Conservation (phyloP, 2,888 invertebrate genomes). For the Zaprionus lineosus region DNA sequence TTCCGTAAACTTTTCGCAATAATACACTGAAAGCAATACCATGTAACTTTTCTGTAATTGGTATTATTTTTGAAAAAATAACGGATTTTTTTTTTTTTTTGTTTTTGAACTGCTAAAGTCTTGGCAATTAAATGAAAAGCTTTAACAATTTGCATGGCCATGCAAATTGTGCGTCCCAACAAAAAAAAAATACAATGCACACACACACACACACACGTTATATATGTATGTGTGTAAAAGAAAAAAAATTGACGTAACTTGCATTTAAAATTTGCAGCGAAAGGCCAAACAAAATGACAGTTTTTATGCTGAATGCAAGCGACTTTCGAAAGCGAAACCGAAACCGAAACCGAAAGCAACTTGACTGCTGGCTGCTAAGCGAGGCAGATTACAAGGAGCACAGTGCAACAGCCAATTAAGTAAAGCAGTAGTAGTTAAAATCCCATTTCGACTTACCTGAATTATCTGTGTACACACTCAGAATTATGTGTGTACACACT, state of each 20-base stretch:
- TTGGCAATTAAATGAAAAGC: conserved; percentile 55
- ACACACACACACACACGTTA: too few species aligned
- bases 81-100: too few species aligned
- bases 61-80: too few species aligned
- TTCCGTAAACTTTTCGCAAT: background rate
- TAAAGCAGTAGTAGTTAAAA: too few species aligned
- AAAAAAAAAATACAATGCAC: conserved; percentile 29
- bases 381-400: conserved; percentile 23
- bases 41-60: background rate
- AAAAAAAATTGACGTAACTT: conserved; percentile 57
- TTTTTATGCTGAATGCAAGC: conserved; percentile 5
- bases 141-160: conserved; percentile 53
- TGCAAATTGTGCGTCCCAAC: conserved; percentile 48
- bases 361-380: conserved; percentile 39
- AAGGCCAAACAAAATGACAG: conserved; percentile 43
- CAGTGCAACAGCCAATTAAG: too few species aligned
- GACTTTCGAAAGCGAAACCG: conserved; percentile 60
- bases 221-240: too few species aligned
- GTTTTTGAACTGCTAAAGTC: conserved; percentile 27
- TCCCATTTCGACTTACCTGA: too few species aligned
- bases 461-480: too few species aligned
- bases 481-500: too few species aligned
- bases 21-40: background rate
- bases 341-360: too few species aligned
- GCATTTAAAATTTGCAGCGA: conserved; percentile 53